These are phyloP conservation scores for Mirounga angustirostris DNA, from an alignment of 2,113 vertebrate species.

Conservation along the genomic window DNA sequence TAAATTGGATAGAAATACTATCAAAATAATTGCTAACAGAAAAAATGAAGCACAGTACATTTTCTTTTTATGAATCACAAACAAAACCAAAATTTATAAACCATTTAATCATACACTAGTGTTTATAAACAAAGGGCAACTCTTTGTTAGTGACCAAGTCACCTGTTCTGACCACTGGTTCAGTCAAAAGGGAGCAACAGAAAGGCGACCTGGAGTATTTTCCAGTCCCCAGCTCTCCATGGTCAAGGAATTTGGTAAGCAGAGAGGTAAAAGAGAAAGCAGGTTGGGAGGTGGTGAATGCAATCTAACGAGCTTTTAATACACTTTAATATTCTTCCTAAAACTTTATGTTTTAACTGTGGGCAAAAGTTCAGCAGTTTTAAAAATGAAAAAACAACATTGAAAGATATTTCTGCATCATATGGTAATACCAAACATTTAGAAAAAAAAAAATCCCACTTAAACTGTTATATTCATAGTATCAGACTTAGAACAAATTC, in stretches of 20 bases:
- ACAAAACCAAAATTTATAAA: neutral
- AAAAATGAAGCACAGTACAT: neutral
- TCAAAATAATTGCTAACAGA: neutral
- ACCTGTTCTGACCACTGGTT: neutral
- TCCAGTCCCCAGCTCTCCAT: neutral
- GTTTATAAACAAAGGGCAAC: neutral
- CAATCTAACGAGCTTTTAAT: neutral
- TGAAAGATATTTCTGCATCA: neutral
- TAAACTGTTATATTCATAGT: constrained; percentile 28
- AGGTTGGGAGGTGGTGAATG: neutral
- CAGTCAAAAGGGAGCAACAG: neutral
- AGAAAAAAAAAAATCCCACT: neutral
- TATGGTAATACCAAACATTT: neutral
- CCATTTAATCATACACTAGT: neutral
- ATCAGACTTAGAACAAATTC: constrained; percentile 34
- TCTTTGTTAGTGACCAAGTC: neutral
- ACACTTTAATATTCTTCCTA: neutral
- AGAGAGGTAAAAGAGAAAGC: neutral
- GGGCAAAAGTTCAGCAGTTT: neutral
- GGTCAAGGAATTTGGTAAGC: neutral
- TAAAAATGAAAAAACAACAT: neutral
- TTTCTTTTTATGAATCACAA: constrained; percentile 12
- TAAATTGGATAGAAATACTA: neutral
- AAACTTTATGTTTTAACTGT: constrained; percentile 20
- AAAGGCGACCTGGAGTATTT: neutral